Evolutionary conservation across 2,888 invertebrate species (phyloP).

Genomic region (Epistrophella euchroma): DNA sequence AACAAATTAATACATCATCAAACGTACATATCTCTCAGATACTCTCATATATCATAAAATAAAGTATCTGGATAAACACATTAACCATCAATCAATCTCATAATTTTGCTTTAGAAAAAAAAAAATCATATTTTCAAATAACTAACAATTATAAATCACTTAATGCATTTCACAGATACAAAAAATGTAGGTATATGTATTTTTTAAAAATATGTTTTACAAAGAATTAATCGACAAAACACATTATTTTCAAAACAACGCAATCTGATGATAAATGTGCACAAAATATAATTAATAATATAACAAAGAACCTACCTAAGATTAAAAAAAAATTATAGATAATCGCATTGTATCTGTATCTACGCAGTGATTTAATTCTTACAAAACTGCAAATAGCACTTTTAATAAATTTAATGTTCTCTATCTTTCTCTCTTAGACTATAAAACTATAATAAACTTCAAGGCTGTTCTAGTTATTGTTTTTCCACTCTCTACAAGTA

Average conservation of each 20-base stretch:
- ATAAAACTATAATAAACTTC: constrained; percentile 27
- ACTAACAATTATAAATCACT: constrained; percentile 73
- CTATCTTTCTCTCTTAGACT: constrained; percentile 1
- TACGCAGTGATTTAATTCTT: constrained; percentile 61
- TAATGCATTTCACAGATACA: constrained; percentile 43
- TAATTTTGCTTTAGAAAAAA: constrained; percentile 2
- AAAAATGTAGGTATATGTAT: constrained; percentile 6
- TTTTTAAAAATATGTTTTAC: neutral
- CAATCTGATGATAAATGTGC: constrained; percentile 47
- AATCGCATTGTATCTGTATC: constrained; percentile 38
- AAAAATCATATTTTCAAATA: constrained; percentile 59
- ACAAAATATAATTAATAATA: constrained; percentile 65
- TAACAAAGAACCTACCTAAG: constrained; percentile 46
- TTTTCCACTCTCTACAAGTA: constrained; percentile 15
- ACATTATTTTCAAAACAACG: constrained; percentile 28
- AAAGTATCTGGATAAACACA: constrained; percentile 28
- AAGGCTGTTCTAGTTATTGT: constrained; percentile 71
- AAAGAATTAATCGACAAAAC: constrained; percentile 60
- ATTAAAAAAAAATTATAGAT: neutral
- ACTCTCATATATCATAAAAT: constrained; percentile 35
- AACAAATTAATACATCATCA: constrained; percentile 66
- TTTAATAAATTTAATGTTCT: constrained; percentile 64
- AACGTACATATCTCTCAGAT: constrained; percentile 21
- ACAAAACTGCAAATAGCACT: constrained; percentile 46
- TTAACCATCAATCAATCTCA: constrained; percentile 36